Base-by-base conservation (phyloP, 2,113 vertebrate genomes). In the Hydropotes inermis region DNA sequence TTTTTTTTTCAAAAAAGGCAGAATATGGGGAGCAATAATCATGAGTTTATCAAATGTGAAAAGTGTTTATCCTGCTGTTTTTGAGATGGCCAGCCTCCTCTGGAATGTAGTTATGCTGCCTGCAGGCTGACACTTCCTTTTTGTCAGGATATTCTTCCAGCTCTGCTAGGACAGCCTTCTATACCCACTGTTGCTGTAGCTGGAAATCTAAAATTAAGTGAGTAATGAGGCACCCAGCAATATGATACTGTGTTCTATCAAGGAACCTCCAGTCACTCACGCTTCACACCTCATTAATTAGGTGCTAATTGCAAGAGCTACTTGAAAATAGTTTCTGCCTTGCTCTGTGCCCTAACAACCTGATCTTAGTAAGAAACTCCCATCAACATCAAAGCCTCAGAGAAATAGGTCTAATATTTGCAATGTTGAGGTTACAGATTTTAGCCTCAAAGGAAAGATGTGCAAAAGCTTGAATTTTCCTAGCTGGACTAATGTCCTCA, bases 251-350 rank as follows among this genome's bases (percentile, higher is more conserved):
- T 87, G 36, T 92, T 39, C 58, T 87, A 92, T 91, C 43, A 36
- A 9, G 15, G 50, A 39, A 84, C n/a, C 39, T 94, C 87, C 15
- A 36, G 95, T 92, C 94, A 93, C 87, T 97, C 39, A 27, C 30
- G 6, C 28, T 94, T 96, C 79, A 47, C 87, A 96, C 89, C 89
- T 96, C 82, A 78, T 91, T 97, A 95, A 95, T 87, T 97, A 96
- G 91, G 39, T 96, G 36, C 57, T 96, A 96, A 95, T 97, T 97
- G 89, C 88, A 67, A 95, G 97, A 92, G 30, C 78, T 94, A 39
- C 93, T 91, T 87, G 86, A 89, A 94, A 94, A 89, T 94, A 57
- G 67, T 87, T 81, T 93, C 54, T 94, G 55, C n/a, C 93, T 86
- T 91, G 60, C 43, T 94, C 82, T 83, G 58, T 91, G 97, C 94